A percentile compares a stretch with the other conserved stretches of the same genome.
Conservation (phyloP, 1,140 invertebrate genomes). For the Hycleus phaleratus region DNA sequence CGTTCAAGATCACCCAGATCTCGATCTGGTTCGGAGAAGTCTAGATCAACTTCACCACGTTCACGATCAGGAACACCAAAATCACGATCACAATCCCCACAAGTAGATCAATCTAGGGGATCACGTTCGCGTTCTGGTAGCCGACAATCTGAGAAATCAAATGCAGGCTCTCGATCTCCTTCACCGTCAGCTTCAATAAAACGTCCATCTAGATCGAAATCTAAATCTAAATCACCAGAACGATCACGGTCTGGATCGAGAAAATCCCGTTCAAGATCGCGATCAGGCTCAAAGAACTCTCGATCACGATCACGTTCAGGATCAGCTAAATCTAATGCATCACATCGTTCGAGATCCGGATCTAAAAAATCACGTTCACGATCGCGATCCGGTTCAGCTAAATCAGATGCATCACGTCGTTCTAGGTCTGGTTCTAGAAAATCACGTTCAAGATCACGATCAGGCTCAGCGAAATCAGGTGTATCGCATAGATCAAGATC, state of each 20-base stretch:
- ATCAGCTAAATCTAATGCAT: constrained; percentile 20
- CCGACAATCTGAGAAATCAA: background rate
- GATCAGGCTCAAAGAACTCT: constrained; percentile 34
- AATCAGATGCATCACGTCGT: constrained; percentile 25
- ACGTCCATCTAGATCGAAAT: constrained; percentile 6
- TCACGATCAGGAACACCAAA: constrained; percentile 20
- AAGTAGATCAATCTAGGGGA: constrained; percentile 8
- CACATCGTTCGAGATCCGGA: constrained; percentile 18
- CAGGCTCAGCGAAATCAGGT: constrained; percentile 22
- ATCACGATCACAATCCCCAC: constrained; percentile 33
- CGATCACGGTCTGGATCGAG: constrained; percentile 21
- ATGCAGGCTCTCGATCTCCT: constrained; percentile 32
- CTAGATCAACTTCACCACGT: constrained; percentile 23
- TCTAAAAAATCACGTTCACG: constrained; percentile 33
- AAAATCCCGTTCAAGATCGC: constrained; percentile 31
- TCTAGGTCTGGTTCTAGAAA: constrained; percentile 12
- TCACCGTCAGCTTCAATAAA: constrained; percentile 4
- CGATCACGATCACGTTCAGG: constrained; percentile 10
- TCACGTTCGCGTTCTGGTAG: constrained; percentile 26
- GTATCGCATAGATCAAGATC: constrained; percentile 12
- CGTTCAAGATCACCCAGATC: constrained; percentile 3
- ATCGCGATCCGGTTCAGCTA: constrained; percentile 38
- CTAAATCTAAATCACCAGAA: background rate
- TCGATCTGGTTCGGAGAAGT: constrained; percentile 13
- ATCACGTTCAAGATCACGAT: constrained; percentile 23